phyloP scores from a whole-genome alignment of 2,113 vertebrate genomes.

The Pachycephala philippinensis region DNA sequence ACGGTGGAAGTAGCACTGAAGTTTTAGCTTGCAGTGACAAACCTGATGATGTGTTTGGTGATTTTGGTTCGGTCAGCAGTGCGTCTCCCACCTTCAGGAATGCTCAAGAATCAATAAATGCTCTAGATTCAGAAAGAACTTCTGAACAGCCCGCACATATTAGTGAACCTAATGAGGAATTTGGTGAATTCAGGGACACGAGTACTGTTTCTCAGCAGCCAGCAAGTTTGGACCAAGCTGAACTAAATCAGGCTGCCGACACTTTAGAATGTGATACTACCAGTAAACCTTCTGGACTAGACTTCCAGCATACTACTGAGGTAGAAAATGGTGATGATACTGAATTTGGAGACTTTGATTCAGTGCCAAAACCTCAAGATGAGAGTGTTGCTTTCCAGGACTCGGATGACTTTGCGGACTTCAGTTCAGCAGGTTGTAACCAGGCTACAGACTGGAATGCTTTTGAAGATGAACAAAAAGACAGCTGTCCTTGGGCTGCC shows the following conservation, averaged over 20 bases:
- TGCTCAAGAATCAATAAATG: constrained; percentile 41
- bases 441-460: constrained; percentile 79
- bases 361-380: constrained; percentile 70
- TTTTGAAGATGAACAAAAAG: constrained; percentile 78
- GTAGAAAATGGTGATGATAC: constrained; percentile 61
- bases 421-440: constrained; percentile 83
- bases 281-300: constrained; percentile 28
- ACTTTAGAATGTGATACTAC: constrained; percentile 31
- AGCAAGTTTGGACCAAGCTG: constrained; percentile 61
- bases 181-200: constrained; percentile 70
- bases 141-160: constrained; percentile 58
- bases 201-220: constrained; percentile 64
- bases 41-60: constrained; percentile 74
- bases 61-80: constrained; percentile 82
- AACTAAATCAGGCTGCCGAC: constrained; percentile 42
- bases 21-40: constrained; percentile 58
- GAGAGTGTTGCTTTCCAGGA: constrained; percentile 75
- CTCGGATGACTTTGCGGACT: constrained; percentile 92
- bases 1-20: constrained; percentile 51
- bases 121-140: constrained; percentile 59
- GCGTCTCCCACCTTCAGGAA: constrained; percentile 43
- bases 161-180: constrained; percentile 65
- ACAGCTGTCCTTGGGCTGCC: constrained; percentile 78
- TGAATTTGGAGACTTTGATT: constrained; percentile 73
- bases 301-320: constrained; percentile 46